A percentile compares a stretch with the other conserved stretches of the same genome.
These are phyloP conservation scores for Thymallus thymallus DNA, from an alignment of 2,113 vertebrate species.

Conservation along the genomic window DNA sequence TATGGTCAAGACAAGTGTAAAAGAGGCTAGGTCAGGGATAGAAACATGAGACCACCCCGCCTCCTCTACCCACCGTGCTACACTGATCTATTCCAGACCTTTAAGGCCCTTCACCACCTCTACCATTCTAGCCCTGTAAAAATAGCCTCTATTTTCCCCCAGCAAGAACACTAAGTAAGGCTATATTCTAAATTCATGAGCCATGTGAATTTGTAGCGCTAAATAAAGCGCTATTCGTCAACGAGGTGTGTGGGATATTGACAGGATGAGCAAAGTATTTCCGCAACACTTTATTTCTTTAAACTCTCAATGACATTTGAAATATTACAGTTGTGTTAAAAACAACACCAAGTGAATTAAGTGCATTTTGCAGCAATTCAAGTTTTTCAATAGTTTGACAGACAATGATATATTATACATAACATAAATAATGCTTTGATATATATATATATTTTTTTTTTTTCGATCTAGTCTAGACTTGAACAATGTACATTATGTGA, in stretches of 20 bases:
- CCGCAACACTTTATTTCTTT: constrained; percentile 54
- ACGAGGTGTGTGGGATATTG: background rate
- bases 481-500: constrained; percentile 12
- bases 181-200: constrained; percentile 26
- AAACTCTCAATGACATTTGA: constrained; percentile 41
- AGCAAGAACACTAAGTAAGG: constrained; percentile 43
- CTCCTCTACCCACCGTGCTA: background rate
- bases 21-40: constrained; percentile 25
- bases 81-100: constrained; percentile 40
- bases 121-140: constrained; percentile 44
- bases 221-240: constrained; percentile 6
- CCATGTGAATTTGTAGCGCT: constrained; percentile 4
- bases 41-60: constrained; percentile 37
- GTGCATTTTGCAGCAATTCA: constrained; percentile 48
- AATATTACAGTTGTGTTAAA: constrained; percentile 31
- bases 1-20: constrained; percentile 19
- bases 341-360: constrained; percentile 18
- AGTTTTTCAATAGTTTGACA: constrained; percentile 48
- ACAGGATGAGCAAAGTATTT: background rate
- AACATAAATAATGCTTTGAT: constrained; percentile 23
- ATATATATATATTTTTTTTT: constrained; percentile 9
- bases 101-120: constrained; percentile 31
- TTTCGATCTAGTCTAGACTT: constrained; percentile 12
- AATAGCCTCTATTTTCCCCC: constrained; percentile 38
- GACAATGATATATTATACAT: constrained; percentile 27